Evolutionary conservation across 1,140 invertebrate genomes (phyloP), one percentile per base, ranked within the genome.

Genomic region (Paraescarpia echinospica): DNA sequence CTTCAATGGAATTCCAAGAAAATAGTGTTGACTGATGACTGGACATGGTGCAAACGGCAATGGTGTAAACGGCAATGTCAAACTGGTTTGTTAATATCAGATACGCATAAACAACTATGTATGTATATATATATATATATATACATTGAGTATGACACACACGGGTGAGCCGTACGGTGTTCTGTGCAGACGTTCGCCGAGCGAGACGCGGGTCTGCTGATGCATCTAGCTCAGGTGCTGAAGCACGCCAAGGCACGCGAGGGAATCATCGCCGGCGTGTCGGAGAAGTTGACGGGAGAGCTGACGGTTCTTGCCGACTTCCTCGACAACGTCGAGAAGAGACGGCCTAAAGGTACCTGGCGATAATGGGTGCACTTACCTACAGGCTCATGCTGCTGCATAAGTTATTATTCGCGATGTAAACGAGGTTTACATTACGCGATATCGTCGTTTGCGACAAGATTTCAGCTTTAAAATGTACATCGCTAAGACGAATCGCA

Each of bases 301-400:
- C 93, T 96, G 1, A 34, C 92, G 14, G 93, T 94, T 34, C 93
- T 96, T 89, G 93, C 93, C 0, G 93, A 93, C 1, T 95, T 96
- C 92, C 94, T 96, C 35, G 95, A 95, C 27, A 95, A 95, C 92
- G 94, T 96, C 31, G 94, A 95, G 31, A 94, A 93, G 35, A 93
- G 94, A n/a, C 92, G 95, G 90, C 95, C 95, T 18, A 93, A 93
- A 93, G 94, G 95, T 95, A 94, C 92, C 1, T 18, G 14, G 5
- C 35, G 33, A 34, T n/a, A 33, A 35, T n/a, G 35, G 18, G 18
- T 31, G 33, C n/a, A 90, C 18, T 22, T n/a, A 22, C 33, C 33
- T 34, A 90, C 2, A 34, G 27, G 14, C 18, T 9, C 35, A 90
- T n/a, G 89, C 18, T 90, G 89, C 4, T 89, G 34, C 18, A 89